Base-by-base conservation (phyloP, 2,113 vertebrate genomes). In the Paramormyrops kingsleyae region DNA sequence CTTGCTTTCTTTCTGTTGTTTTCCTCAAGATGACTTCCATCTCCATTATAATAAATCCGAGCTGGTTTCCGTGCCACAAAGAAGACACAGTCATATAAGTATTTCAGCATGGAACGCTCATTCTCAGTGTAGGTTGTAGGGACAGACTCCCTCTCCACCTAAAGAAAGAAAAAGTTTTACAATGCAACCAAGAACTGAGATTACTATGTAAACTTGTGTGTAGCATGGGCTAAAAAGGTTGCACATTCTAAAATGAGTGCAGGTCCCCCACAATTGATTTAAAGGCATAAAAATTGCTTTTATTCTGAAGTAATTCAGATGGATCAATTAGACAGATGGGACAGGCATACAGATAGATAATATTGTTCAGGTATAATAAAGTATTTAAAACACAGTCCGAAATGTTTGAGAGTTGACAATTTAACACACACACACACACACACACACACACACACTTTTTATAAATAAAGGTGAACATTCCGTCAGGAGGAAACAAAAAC, bases 91-190 rank as follows among this genome's bases (percentile, higher is more conserved):
- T 99, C 99, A 39, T 99, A 99, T 92, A 98, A 94, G 91, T 99
- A 99, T 93, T 97, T 97, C 93, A 99, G 95, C 99, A 99, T 99
- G 56, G 99, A 99, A 90, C 97, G 96, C 44, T 97, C 96, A 87
- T 99, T 99, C 95, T 99, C 99, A 91, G 99, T 99, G 94, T 99
- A 99, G 31, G 97, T 99, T 90, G 97, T 98, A 90, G 96, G 94
- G 44, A 99, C 96, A 4, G 97, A 99, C 93, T 98, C 96, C 87
- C 96, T 97, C 93, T 99, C 98, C 93, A 97, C 95, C 99, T 99
- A 94, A 12, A 39, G 35, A 19, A 42, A 80, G 13, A 80, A 42
- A 42, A 80, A 2, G 52, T 83, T 53, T 77, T 53, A 39, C 56
- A 70, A 17, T 53, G 12, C n/a, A 50, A 27, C 46, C 46, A 21